Conservation (phyloP, 2,113 vertebrate species). For the Ursus arctos region DNA sequence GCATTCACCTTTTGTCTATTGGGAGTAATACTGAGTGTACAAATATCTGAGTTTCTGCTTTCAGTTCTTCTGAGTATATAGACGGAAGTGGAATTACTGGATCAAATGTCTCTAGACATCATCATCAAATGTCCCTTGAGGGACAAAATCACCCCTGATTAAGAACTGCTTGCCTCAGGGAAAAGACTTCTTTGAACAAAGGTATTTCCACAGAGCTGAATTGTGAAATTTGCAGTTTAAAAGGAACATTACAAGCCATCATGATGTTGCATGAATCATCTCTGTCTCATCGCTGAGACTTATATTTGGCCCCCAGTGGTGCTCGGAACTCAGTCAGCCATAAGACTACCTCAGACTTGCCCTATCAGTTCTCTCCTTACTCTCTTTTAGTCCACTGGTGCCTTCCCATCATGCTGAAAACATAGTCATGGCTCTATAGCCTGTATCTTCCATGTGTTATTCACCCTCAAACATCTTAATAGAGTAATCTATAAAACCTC, state of each 20-base stretch:
- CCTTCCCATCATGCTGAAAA: not conserved
- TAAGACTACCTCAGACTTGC: not conserved
- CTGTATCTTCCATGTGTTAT: not conserved
- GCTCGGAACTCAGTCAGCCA: not conserved
- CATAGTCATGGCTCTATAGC: not conserved
- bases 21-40: not conserved
- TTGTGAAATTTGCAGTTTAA: not conserved
- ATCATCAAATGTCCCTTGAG: not conserved
- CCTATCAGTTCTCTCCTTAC: not conserved
- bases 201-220: not conserved
- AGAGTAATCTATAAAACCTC: slow-evolving; percentile 17
- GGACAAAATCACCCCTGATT: not conserved
- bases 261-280: not conserved
- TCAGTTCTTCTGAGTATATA: not conserved
- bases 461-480: not conserved
- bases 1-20: not conserved
- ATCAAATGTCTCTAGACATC: not conserved
- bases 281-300: not conserved
- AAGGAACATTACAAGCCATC: not conserved
- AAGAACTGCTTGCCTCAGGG: not conserved
- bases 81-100: not conserved
- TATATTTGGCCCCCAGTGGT: not conserved
- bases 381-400: not conserved
- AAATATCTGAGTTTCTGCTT: not conserved
- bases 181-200: not conserved